Percentiles rank a stretch among this genome's conserved stretches.
Conservation (phyloP, 2,797 vertebrate species). For the Coracias cyanogaster region DNA sequence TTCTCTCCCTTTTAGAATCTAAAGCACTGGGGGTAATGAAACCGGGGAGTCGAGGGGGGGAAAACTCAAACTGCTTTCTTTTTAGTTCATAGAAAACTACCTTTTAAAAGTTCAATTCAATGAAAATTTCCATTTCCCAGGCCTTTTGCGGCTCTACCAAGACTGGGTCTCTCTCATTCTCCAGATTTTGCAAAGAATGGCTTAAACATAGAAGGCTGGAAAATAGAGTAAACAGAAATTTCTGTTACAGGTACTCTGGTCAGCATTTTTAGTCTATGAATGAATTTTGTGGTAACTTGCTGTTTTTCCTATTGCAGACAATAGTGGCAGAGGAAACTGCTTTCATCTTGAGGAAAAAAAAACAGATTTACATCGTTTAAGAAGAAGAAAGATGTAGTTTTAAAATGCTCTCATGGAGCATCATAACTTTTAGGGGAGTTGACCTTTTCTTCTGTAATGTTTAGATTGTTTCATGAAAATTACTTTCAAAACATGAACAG, state of each 20-base stretch:
- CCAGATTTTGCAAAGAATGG: not conserved
- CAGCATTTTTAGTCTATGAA: not conserved
- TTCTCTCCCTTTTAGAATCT: conserved; percentile 16
- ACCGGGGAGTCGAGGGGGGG: not conserved
- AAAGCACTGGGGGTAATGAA: conserved; percentile 26
- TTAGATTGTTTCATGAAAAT: not conserved
- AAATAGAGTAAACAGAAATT: not conserved
- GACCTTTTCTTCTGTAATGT: not conserved
- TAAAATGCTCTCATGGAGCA: not conserved
- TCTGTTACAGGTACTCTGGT: not conserved
- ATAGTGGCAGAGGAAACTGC: not conserved
- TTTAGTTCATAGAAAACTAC: not conserved
- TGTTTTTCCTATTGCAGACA: not conserved
- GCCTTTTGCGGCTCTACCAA: not conserved
- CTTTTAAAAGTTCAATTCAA: not conserved
- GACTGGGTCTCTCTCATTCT: not conserved
- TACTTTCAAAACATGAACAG: accelerated
- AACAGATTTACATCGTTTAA: not conserved
- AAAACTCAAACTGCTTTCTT: not conserved
- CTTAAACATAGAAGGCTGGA: not conserved
- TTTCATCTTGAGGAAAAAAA: not conserved
- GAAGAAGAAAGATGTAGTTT: not conserved
- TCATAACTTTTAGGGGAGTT: not conserved
- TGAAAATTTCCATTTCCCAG: not conserved
- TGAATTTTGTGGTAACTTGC: not conserved